Evolutionary conservation across 2,797 vertebrate genomes (phyloP), one percentile per base, ranked within the genome.

Genomic region (Pseudochaenichthys georgianus): DNA sequence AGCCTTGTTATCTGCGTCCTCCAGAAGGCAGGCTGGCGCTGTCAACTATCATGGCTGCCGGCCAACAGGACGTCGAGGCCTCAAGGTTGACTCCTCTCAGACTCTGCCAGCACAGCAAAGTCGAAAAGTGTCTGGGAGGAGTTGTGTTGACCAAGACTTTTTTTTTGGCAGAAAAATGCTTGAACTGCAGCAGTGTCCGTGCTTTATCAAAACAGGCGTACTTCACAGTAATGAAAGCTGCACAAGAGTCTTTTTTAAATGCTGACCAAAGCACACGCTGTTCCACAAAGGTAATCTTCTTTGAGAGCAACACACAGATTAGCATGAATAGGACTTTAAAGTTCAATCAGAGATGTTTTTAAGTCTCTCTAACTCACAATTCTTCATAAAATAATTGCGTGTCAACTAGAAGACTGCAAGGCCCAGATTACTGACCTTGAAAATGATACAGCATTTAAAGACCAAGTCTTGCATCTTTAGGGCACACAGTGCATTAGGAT

Each of bases 11-110:
- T 91, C 80, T 87, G 23, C 69, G 64, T 88, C 64, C 79, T 87
- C 68, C 81, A 89, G 77, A 90, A 81, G 70, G 76, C 46, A n/a
- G 59, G 28, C 52, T 64, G 70, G 52, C 5, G 2, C 34, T 8
- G 64, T 84, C 69, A 66, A 28, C 21, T 38, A 5, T 41, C 28
- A 59, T 81, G 88, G 82, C 83, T 54, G 59, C 9, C 45, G 19
- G 83, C 83, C 86, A 90, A 82, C 85, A 87, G 87, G 90, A 89
- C 15, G 7, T 80, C 57, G 52, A 82, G 70, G 71, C 73, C 11
- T 82, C 68, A 42, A 57, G 60, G 70, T 75, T 89, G 65, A 84
- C 83, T 70, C 19, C 50, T 61, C n/a, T 64, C 53, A 60, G 64
- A 23, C 64, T 70, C 62, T 80, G 86, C 78, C 77, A 81, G 81